Evolutionary conservation across 2,113 vertebrate genomes (phyloP).

Genomic region (Atractosteus spatula): DNA sequence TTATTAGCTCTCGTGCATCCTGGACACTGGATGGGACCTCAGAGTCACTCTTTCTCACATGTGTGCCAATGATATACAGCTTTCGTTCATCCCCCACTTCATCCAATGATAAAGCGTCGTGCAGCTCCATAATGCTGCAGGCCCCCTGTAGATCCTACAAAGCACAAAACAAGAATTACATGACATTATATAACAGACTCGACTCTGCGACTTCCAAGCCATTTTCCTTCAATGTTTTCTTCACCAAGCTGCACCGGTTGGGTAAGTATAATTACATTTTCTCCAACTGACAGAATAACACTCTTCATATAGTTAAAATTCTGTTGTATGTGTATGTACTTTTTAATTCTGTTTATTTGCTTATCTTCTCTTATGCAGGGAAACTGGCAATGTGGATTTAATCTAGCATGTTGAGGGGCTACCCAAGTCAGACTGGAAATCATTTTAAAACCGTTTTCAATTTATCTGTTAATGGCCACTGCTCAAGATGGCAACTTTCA

Average conservation of each 20-base stretch:
- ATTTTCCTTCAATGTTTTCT: background rate
- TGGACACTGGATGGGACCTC: slow-evolving; percentile 72
- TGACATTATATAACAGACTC: too few species aligned
- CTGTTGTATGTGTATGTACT: too few species aligned
- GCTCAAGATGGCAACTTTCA: background rate
- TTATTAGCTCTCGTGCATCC: slow-evolving; percentile 81
- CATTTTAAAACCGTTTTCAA: background rate
- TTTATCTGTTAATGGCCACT: slow-evolving; percentile 10
- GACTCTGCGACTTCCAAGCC: background rate
- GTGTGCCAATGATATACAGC: slow-evolving; percentile 84
- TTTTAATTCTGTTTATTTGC: too few species aligned
- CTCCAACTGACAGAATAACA: background rate
- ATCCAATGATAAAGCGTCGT: slow-evolving; percentile 76
- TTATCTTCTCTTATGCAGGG: too few species aligned
- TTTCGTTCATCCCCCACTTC: slow-evolving; percentile 75
- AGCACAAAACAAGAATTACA: background rate
- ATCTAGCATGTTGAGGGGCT: too few species aligned
- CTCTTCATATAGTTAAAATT: background rate
- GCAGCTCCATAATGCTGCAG: slow-evolving; percentile 82
- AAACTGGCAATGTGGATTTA: too few species aligned
- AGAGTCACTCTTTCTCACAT: slow-evolving; percentile 59
- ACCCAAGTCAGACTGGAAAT: too few species aligned
- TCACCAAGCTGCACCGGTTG: background rate
- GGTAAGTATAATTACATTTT: background rate
- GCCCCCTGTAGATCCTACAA: slow-evolving; percentile 80